Conservation (phyloP, 2,797 vertebrate species). For the Trachurus trachurus region DNA sequence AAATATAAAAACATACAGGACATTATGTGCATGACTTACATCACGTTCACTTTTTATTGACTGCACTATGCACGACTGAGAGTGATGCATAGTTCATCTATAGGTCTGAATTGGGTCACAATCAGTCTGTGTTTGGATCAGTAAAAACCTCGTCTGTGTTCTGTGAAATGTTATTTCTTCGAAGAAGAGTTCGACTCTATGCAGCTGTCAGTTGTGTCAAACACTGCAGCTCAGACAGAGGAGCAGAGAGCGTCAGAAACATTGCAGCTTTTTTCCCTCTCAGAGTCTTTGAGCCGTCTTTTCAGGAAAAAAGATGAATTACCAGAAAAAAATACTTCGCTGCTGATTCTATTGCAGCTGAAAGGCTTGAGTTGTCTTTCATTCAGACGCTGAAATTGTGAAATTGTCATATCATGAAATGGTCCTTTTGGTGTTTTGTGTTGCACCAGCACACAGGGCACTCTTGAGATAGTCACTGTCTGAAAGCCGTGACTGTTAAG, state of each 20-base stretch:
- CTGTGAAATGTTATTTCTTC: background rate
- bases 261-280: background rate
- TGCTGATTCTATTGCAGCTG: constrained; percentile 18
- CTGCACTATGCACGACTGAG: background rate
- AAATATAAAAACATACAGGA: background rate
- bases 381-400: constrained; percentile 22
- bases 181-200: background rate
- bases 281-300: background rate
- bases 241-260: constrained; percentile 12
- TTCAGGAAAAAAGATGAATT: constrained; percentile 10
- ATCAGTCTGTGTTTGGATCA: background rate
- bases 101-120: background rate
- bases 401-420: constrained; percentile 39
- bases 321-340: constrained; percentile 17
- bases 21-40: background rate
- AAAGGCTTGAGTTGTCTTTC: constrained; percentile 33
- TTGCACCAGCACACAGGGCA: constrained; percentile 21
- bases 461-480: constrained; percentile 27
- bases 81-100: background rate
- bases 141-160: background rate
- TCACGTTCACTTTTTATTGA: background rate
- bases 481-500: constrained; percentile 37
- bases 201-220: background rate
- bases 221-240: constrained; percentile 1
- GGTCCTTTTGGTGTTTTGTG: constrained; percentile 25